Percentiles rank a stretch among this genome's conserved stretches.
Evolutionary conservation across 2,888 invertebrate genomes (phyloP).

Genomic region (Girardia tigrina): DNA sequence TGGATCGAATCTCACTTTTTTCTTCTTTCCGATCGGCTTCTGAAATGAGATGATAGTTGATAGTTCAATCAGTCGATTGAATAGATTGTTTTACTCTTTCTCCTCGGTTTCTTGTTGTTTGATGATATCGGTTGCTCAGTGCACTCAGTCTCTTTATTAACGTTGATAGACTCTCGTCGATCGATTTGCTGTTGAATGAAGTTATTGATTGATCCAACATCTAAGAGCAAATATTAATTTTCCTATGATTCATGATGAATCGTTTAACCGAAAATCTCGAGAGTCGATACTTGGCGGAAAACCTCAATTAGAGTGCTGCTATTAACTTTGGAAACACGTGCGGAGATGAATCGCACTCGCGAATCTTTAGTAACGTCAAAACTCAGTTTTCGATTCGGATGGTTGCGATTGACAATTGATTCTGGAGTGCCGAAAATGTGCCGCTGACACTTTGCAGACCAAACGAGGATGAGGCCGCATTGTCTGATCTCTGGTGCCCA

Average conservation of each 20-base stretch:
- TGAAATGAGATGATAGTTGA: no score
- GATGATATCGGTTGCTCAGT: neutral
- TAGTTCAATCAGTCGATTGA: no score
- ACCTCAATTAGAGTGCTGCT: neutral
- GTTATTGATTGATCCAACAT: neutral
- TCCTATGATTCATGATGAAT: neutral
- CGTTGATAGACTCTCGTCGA: neutral
- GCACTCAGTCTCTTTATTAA: neutral
- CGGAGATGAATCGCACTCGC: neutral
- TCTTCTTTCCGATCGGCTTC: no score
- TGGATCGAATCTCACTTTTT: no score
- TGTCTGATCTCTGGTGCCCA: slow-evolving; percentile 60
- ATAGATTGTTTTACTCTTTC: no score
- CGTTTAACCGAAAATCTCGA: neutral
- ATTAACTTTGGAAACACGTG: slow-evolving; percentile 7
- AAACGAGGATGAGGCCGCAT: slow-evolving; percentile 63
- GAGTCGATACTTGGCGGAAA: neutral
- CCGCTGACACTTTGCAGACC: slow-evolving; percentile 62
- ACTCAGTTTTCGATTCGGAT: neutral
- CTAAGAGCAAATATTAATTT: neutral
- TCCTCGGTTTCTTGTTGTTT: neutral
- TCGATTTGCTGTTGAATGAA: neutral
- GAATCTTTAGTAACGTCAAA: neutral
- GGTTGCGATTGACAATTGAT: neutral
- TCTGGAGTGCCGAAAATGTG: slow-evolving; percentile 51